These are phyloP conservation scores for Pangasius djambal DNA, from an alignment of 2,797 vertebrate genomes.

Conservation along the genomic window DNA sequence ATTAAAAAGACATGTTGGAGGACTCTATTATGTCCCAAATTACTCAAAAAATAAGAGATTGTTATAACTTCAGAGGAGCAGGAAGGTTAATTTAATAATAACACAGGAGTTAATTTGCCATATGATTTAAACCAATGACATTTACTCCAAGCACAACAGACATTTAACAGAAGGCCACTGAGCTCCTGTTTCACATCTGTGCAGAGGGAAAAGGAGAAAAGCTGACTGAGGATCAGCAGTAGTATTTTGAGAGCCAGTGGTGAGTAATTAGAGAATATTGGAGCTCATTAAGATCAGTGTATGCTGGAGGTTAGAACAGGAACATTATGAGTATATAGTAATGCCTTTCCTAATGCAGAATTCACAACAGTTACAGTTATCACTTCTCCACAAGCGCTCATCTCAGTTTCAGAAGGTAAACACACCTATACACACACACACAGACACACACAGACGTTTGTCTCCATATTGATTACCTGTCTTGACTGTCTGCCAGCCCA, in stretches of 20 bases:
- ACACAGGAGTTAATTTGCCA: constrained; percentile 56
- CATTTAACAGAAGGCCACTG: constrained; percentile 58
- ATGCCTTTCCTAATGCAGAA: background rate
- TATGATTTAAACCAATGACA: constrained; percentile 64
- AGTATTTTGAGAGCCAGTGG: background rate
- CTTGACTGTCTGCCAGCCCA: constrained; percentile 96
- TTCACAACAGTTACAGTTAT: background rate
- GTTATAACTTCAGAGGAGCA: constrained; percentile 51
- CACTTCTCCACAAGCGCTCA: background rate
- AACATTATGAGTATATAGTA: background rate
- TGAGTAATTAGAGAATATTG: constrained; percentile 2
- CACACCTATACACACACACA: background rate
- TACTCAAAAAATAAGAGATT: constrained; percentile 41
- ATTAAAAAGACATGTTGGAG: constrained; percentile 40
- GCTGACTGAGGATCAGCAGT: background rate
- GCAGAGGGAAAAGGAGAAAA: background rate
- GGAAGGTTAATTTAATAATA: constrained; percentile 68
- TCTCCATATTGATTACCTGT: constrained; percentile 82
- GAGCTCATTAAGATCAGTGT: background rate
- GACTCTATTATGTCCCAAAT: constrained; percentile 25
- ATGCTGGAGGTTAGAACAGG: background rate
- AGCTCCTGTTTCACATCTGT: background rate
- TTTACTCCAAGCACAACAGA: constrained; percentile 62
- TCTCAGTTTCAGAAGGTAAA: background rate
- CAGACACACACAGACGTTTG: background rate